Base-by-base conservation (phyloP, 1,140 invertebrate species). In the Conus betulinus region DNA sequence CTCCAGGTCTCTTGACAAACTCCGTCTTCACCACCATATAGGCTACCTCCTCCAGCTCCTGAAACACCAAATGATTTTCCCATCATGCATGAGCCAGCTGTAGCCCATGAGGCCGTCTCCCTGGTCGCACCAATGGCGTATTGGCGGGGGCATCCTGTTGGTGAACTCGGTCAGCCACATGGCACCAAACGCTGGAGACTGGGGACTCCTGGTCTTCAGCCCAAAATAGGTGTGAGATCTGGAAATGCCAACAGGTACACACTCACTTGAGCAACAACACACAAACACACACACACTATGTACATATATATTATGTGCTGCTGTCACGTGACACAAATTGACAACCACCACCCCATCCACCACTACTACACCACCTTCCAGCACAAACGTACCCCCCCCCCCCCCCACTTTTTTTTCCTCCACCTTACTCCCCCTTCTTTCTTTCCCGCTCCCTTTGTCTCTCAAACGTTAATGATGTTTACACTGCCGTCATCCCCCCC, bases 21-120 rank as follows among this genome's bases (percentile, higher is more conserved):
- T 97, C 97, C 0, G 98, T 99, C 90, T 96, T 97, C 5, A 99
- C 94, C 5, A 99, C 94, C 57, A 96, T 96, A 87, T 97, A 97
- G 13, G 97, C 96, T 20, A 97, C 96, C 93, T 99, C 99, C 23
- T 97, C 94, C 87, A 99, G 98, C 91, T 98, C 96, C 95, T 99
- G 99, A 71, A 71, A 98, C 95, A 4, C 99, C 99, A 96, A 99
- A 99, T 82, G 96, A 97, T 52, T 96, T 96, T 96, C 0, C 99
- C 99, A 95, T 99, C 98, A 94, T 99, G 99, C 90, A 98, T 96
- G 5, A 97, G 94, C 99, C 99, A 99, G 0, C 97, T 97, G 95
- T 97, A 98, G 84, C 96, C 96, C 23, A 97, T 95, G 39, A 99
- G 95, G 91, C 97, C 96, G 94, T 99, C 98, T 85, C 97, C 96